Evolutionary conservation across 2,888 invertebrate species (phyloP).

Genomic region (Coenonympha arcania): DNA sequence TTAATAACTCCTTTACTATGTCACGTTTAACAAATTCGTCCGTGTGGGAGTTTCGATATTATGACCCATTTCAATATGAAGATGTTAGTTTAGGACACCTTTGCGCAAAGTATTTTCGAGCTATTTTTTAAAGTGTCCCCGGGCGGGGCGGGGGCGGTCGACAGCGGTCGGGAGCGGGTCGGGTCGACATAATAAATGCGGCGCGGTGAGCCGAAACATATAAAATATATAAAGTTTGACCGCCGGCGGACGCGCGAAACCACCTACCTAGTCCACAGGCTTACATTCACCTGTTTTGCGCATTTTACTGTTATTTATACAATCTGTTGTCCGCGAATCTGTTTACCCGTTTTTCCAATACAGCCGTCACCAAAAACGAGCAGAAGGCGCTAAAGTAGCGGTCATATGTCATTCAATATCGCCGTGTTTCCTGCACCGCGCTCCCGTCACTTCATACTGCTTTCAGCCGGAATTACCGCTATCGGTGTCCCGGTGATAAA

Average conservation of each 20-base stretch:
- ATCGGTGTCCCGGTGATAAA: too few species aligned
- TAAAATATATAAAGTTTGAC: constrained; percentile 72
- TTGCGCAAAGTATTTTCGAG: constrained; percentile 12
- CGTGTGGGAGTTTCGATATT: neutral
- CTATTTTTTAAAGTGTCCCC: constrained; percentile 28
- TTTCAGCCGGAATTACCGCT: too few species aligned
- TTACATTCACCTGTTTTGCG: constrained; percentile 40
- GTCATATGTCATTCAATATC: too few species aligned
- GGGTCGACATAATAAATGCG: constrained; percentile 55
- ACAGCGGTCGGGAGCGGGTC: too few species aligned
- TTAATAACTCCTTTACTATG: too few species aligned
- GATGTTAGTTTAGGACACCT: constrained; percentile 22
- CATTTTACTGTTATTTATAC: neutral
- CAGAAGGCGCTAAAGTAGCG: too few species aligned
- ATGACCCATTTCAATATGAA: constrained; percentile 1
- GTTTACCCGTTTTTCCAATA: too few species aligned
- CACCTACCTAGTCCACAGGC: constrained; percentile 45
- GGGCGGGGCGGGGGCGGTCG: constrained; percentile 22
- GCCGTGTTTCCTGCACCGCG: too few species aligned
- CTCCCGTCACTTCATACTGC: too few species aligned
- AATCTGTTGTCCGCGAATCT: too few species aligned
- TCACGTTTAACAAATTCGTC: too few species aligned
- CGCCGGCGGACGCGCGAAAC: constrained; percentile 52
- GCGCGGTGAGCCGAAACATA: constrained; percentile 52
- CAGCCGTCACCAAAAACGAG: too few species aligned